Conservation (phyloP, 2,797 vertebrate genomes). For the Borostomias antarcticus region DNA sequence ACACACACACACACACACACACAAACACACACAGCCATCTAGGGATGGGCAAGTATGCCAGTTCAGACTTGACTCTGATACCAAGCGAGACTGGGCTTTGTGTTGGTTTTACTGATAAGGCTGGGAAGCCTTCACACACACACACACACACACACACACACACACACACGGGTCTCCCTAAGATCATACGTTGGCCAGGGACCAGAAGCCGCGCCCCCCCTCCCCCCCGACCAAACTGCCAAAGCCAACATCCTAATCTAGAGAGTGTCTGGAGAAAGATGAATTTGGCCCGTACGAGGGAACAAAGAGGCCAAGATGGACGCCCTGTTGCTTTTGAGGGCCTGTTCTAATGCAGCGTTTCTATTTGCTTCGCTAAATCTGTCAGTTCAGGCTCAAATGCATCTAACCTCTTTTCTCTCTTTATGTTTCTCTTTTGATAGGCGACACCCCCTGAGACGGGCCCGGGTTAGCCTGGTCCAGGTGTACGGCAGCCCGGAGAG, state of each 20-base stretch:
- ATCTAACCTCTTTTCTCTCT: no score
- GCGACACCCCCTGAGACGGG: no score
- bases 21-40: slow-evolving; percentile 18
- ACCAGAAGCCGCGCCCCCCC: background rate
- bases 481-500: background rate
- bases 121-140: background rate
- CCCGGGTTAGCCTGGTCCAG: no score
- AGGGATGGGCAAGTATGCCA: slow-evolving; percentile 14
- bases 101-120: background rate
- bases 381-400: no score
- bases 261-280: background rate
- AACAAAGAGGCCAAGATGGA: no score
- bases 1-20: slow-evolving; percentile 24
- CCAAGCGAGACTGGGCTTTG: background rate
- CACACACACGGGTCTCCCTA: background rate
- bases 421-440: no score
- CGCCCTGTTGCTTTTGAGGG: no score
- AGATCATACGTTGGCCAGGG: background rate
- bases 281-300: no score
- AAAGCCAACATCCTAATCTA: background rate
- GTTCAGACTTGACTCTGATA: slow-evolving; percentile 38
- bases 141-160: background rate
- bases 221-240: background rate
- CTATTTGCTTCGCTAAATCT: no score
- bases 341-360: no score